Percentiles rank a stretch among this genome's conserved stretches.
Conservation (phyloP, 2,113 vertebrate genomes). For the Colinus virginianus region DNA sequence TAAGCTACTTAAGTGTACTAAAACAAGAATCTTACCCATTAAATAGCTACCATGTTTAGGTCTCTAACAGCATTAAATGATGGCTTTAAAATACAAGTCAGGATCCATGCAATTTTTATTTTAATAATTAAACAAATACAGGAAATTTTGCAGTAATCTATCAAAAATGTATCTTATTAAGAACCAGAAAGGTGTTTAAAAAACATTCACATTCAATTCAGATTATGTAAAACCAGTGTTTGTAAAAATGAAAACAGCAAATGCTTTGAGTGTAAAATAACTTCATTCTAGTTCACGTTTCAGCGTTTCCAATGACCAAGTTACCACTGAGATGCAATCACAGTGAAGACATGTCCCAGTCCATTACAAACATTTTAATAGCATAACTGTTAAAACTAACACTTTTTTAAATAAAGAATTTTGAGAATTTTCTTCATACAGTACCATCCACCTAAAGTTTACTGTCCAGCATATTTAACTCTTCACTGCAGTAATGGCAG, state of each 20-base stretch:
- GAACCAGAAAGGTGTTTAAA: constrained; percentile 74
- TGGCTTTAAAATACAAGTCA: constrained; percentile 31
- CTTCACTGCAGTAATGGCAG: background rate
- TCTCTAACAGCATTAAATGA: background rate
- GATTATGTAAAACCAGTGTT: constrained; percentile 71
- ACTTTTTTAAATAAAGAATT: constrained; percentile 17
- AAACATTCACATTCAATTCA: constrained; percentile 78
- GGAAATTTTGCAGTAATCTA: constrained; percentile 74
- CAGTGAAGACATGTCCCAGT: constrained; percentile 19
- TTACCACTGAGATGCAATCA: constrained; percentile 20
- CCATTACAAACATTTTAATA: constrained; percentile 9
- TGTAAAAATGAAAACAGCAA: constrained; percentile 63
- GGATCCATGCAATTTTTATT: constrained; percentile 75
- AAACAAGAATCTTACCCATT: background rate
- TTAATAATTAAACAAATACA: constrained; percentile 78
- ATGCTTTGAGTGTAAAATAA: constrained; percentile 47
- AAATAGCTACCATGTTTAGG: background rate
- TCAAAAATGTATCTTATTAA: constrained; percentile 77
- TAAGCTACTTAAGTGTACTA: background rate
- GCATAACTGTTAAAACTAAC: constrained; percentile 3
- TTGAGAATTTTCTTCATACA: constrained; percentile 11
- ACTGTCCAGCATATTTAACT: background rate
- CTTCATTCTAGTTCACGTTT: background rate
- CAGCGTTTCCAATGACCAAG: background rate
- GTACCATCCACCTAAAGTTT: background rate